phyloP scores from a whole-genome alignment of 2,113 vertebrate genomes.

The Blennius ocellaris region DNA sequence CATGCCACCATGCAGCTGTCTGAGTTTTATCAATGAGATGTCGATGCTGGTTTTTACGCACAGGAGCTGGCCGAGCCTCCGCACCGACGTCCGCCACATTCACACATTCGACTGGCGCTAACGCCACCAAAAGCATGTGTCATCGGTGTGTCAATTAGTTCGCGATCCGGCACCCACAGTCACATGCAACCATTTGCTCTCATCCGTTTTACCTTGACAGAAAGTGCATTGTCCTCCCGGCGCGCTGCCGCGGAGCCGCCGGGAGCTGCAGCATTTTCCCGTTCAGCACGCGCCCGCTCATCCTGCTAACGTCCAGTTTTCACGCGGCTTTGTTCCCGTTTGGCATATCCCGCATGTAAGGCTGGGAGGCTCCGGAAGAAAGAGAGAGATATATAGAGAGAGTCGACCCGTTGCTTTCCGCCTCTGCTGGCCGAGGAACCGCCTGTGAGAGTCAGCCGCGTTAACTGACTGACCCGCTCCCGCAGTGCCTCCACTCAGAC shows the following conservation, averaged over 20 bases:
- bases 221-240: constrained; percentile 84
- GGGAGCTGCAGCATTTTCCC: constrained; percentile 84
- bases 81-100: constrained; percentile 3
- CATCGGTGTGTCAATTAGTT: constrained; percentile 35
- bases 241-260: constrained; percentile 74
- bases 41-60: constrained; percentile 68
- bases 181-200: constrained; percentile 14
- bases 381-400: background rate
- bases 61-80: constrained; percentile 29
- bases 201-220: constrained; percentile 83
- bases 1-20: constrained; percentile 53
- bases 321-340: constrained; percentile 71
- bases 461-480: constrained; percentile 68
- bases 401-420: constrained; percentile 29
- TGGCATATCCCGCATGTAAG: constrained; percentile 58
- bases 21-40: constrained; percentile 70
- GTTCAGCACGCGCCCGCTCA: constrained; percentile 84
- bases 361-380: background rate
- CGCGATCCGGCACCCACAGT: constrained; percentile 26
- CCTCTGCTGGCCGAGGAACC: constrained; percentile 43
- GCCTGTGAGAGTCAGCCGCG: constrained; percentile 70
- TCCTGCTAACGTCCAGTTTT: constrained; percentile 62
- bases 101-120: background rate
- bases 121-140: constrained; percentile 9
- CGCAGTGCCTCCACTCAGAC: constrained; percentile 69